phyloP scores from a whole-genome alignment of 2,888 invertebrate species.

The Amphiduros pacificus region DNA sequence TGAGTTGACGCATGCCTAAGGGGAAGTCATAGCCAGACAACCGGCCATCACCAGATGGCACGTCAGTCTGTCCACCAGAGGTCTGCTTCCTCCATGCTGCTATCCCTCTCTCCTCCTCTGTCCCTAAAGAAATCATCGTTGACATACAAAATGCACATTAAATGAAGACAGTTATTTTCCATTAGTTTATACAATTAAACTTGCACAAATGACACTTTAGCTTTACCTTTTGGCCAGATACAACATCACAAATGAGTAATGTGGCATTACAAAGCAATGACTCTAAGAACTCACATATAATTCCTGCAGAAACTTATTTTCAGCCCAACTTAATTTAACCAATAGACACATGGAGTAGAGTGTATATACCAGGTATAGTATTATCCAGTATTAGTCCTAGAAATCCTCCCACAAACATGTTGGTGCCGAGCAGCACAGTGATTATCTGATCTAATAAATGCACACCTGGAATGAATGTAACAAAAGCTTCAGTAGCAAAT shows the following conservation, averaged over 20 bases:
- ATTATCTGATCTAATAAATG: slow-evolving; percentile 27
- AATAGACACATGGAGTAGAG: not conserved
- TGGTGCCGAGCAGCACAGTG: slow-evolving; percentile 45
- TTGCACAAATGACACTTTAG: too few relatives aligned
- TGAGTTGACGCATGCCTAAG: not conserved
- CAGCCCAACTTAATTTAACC: too few relatives aligned
- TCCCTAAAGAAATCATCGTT: not conserved
- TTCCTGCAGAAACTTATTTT: too few relatives aligned
- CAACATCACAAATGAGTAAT: too few relatives aligned
- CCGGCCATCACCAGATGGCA: not conserved
- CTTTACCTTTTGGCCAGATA: too few relatives aligned
- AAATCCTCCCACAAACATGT: slow-evolving; percentile 59
- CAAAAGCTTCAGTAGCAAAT: too few relatives aligned
- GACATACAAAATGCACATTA: not conserved
- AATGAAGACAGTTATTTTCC: too few relatives aligned
- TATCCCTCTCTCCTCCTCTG: slow-evolving; percentile 9
- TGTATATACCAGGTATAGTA: slow-evolving; percentile 46
- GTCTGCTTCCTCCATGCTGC: not conserved
- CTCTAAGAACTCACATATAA: too few relatives aligned
- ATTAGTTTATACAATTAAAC: too few relatives aligned
- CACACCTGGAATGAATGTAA: slow-evolving; percentile 15
- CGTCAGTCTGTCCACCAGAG: not conserved
- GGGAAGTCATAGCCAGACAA: slow-evolving; percentile 16
- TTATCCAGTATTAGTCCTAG: slow-evolving; percentile 60
- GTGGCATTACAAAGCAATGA: too few relatives aligned